Evolutionary conservation across 2,113 vertebrate genomes (phyloP).

Genomic region (Diphyllodes magnificus): DNA sequence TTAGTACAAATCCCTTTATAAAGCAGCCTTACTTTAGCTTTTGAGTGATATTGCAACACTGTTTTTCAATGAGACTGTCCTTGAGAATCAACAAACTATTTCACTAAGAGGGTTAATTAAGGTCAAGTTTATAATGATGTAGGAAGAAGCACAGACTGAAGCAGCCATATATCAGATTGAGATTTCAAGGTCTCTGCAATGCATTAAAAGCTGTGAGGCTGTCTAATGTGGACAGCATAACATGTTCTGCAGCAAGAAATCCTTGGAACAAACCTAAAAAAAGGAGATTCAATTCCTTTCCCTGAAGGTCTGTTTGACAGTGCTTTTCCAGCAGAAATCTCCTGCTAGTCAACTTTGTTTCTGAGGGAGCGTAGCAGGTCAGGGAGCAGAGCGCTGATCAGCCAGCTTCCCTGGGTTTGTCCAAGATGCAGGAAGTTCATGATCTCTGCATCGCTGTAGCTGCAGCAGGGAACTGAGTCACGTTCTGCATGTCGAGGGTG

Average conservation of each 20-base stretch:
- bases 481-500: rapidly evolving
- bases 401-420: not conserved
- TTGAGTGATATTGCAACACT: constrained; percentile 48
- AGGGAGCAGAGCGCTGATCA: not conserved
- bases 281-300: not conserved
- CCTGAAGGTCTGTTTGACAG: not conserved
- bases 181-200: constrained; percentile 27
- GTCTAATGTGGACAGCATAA: not conserved
- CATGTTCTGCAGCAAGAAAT: not conserved
- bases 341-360: not conserved
- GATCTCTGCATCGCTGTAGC: too few relatives aligned
- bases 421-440: rapidly evolving
- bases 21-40: constrained; percentile 43
- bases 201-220: constrained; percentile 13
- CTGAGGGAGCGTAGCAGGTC: not conserved
- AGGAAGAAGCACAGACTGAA: constrained; percentile 37
- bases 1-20: constrained; percentile 62
- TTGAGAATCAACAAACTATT: constrained; percentile 66
- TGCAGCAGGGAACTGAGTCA: not conserved
- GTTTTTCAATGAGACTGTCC: constrained; percentile 58
- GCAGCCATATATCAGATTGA: constrained; percentile 18
- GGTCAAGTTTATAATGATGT: constrained; percentile 62
- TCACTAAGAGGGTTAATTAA: constrained; percentile 72
- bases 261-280: not conserved
- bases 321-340: not conserved